Evolutionary conservation across 2,888 invertebrate genomes (phyloP).

Genomic region (Nemurella pictetii): DNA sequence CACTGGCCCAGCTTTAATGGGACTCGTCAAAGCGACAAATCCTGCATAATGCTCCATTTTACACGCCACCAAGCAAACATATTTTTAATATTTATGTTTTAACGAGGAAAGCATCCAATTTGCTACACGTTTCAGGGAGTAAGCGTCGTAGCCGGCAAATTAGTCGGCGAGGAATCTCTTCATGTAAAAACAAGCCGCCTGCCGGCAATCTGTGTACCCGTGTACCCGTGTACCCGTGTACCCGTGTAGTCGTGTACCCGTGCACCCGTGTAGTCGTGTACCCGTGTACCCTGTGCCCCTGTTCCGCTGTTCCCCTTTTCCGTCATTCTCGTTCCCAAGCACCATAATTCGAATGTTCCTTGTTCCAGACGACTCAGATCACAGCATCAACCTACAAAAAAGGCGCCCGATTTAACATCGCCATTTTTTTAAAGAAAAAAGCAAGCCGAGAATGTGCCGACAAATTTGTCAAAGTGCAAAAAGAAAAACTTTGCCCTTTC

Average conservation of each 20-base stretch:
- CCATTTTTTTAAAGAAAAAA: neutral
- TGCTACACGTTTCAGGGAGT: neutral
- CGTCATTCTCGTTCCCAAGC: too few species aligned
- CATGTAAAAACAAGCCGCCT: too few species aligned
- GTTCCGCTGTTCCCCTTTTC: too few species aligned
- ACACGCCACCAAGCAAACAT: conserved; percentile 24
- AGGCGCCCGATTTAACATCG: neutral
- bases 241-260: too few species aligned
- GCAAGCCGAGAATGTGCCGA: neutral
- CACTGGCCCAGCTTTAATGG: conserved; percentile 6
- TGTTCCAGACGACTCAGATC: too few species aligned
- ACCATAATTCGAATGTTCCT: too few species aligned
- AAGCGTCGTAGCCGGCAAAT: neutral
- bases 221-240: too few species aligned
- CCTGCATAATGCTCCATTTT: conserved; percentile 13
- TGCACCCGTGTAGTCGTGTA: too few species aligned
- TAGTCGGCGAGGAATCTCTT: neutral
- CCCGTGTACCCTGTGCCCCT: neutral
- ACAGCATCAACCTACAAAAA: too few species aligned
- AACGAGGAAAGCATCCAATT: conserved; percentile 25
- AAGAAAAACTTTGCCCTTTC: neutral
- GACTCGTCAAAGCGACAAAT: conserved; percentile 26
- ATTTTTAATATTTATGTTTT: conserved; percentile 12
- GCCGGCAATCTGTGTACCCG: too few species aligned
- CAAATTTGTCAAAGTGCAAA: neutral